Evolutionary conservation across 64 coral and sea anemone genomes (phyloP).

Genomic region (Montipora efflorescens): DNA sequence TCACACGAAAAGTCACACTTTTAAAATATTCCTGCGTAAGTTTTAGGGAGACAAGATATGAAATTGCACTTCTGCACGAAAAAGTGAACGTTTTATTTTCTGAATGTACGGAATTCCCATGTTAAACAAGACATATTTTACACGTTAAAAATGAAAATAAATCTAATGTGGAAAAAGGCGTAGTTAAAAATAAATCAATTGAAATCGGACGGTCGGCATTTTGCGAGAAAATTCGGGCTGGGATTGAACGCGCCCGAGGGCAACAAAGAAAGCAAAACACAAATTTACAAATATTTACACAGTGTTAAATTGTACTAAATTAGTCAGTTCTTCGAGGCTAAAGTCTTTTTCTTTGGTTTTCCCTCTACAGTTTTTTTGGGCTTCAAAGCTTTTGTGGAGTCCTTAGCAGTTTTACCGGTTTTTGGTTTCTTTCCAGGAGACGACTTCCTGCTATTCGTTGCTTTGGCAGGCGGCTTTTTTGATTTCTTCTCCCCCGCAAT

Average conservation of each 20-base stretch:
- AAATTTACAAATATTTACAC: conserved; percentile 33
- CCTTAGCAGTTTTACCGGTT: conserved; percentile 6
- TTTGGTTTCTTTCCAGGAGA: conserved; percentile 22
- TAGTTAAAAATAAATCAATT: not conserved
- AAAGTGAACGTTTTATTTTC: too few relatives aligned
- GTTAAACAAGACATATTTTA: not conserved
- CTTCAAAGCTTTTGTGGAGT: conserved; percentile 27
- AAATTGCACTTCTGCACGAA: too few relatives aligned
- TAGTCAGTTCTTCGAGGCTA: not conserved
- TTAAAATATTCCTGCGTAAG: too few relatives aligned
- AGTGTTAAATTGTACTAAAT: not conserved
- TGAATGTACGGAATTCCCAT: too few relatives aligned
- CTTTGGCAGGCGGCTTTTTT: conserved; percentile 26
- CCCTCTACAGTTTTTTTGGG: conserved; percentile 74
- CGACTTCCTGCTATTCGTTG: conserved; percentile 48
- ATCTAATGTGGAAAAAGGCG: not conserved
- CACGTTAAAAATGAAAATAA: not conserved
- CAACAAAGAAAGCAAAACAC: not conserved
- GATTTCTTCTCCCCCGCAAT: conserved; percentile 33
- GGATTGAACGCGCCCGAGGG: not conserved
- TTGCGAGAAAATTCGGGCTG: too few relatives aligned
- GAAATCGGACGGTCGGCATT: too few relatives aligned
- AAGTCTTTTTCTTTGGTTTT: conserved; percentile 72
- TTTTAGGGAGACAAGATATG: too few relatives aligned
- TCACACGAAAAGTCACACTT: too few relatives aligned